Evolutionary conservation across 1,140 invertebrate genomes (phyloP).

Genomic region (Spodoptera litura): DNA sequence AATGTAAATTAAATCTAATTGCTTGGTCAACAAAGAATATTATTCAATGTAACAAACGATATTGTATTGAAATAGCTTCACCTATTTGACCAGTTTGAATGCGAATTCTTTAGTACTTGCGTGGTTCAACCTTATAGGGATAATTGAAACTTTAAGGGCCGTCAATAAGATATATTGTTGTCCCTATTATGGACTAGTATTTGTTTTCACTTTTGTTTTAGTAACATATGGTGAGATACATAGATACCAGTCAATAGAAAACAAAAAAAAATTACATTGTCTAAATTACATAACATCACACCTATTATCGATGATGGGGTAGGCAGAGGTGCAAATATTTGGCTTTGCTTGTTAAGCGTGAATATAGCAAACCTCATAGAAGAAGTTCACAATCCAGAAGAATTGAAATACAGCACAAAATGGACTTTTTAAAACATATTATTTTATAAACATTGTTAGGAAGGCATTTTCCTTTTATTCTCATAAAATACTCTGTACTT

Average conservation of each 20-base stretch:
- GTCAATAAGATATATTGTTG: conserved; percentile 27
- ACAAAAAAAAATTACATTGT: too few relatives aligned
- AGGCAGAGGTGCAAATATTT: too few relatives aligned
- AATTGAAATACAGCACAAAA: too few relatives aligned
- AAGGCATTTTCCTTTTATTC: too few relatives aligned
- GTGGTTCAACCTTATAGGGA: conserved; percentile 9
- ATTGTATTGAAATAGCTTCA: conserved; percentile 36
- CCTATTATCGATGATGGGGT: too few relatives aligned
- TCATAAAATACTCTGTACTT: too few relatives aligned
- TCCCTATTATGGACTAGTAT: background rate
- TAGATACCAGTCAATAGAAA: background rate
- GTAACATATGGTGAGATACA: background rate
- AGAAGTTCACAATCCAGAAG: too few relatives aligned
- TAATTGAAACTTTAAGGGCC: conserved; percentile 24
- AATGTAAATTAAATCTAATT: background rate
- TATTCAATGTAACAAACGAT: conserved; percentile 8
- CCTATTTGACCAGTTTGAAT: conserved; percentile 15
- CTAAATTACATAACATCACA: too few relatives aligned
- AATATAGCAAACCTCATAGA: too few relatives aligned
- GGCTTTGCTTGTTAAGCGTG: too few relatives aligned
- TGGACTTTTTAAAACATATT: too few relatives aligned
- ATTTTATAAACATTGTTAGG: too few relatives aligned
- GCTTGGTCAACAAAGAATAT: background rate
- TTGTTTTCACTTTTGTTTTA: conserved; percentile 19
- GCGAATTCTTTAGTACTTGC: conserved; percentile 2